phyloP scores from a whole-genome alignment of 2,797 vertebrate genomes.

The Phyllotis vaccarum region DNA sequence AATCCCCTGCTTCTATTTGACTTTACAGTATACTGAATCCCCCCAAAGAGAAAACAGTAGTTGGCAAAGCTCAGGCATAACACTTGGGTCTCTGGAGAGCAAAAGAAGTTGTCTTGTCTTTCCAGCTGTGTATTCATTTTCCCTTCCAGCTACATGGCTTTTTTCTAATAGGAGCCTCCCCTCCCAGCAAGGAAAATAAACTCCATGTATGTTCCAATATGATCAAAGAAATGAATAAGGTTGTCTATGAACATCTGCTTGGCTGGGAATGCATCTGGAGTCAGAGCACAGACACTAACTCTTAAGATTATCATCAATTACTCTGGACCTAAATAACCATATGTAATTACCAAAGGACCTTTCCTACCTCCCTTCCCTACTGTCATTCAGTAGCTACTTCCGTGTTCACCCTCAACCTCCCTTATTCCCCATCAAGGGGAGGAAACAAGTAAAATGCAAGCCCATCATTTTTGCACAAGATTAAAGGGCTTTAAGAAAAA shows the following conservation, averaged over 20 bases:
- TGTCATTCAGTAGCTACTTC: conserved; percentile 16
- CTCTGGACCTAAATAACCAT: conserved; percentile 43
- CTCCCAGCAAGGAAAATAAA: conserved; percentile 50
- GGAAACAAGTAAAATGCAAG: conserved; percentile 14
- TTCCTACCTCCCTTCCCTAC: neutral
- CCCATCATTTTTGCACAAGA: neutral
- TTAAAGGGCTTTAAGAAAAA: conserved; percentile 25
- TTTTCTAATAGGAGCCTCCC: conserved; percentile 36
- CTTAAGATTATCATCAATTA: conserved; percentile 61
- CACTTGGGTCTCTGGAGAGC: neutral
- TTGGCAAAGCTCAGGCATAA: neutral
- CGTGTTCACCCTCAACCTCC: neutral
- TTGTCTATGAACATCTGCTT: conserved; percentile 49
- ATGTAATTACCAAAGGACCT: conserved; percentile 33
- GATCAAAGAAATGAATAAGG: conserved; percentile 61
- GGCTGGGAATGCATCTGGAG: conserved; percentile 29
- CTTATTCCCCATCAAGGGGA: neutral
- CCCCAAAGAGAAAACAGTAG: neutral
- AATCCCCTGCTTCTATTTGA: neutral
- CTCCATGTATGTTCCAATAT: conserved; percentile 13
- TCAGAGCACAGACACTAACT: conserved; percentile 35
- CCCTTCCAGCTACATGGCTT: conserved; percentile 1
- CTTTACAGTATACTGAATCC: neutral
- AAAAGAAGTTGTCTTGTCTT: neutral
- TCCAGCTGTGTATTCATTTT: neutral